A percentile compares a stretch with the other conserved stretches of the same genome.
phyloP scores from a whole-genome alignment of 1,140 invertebrate species.

The Drosophila yakuba region DNA sequence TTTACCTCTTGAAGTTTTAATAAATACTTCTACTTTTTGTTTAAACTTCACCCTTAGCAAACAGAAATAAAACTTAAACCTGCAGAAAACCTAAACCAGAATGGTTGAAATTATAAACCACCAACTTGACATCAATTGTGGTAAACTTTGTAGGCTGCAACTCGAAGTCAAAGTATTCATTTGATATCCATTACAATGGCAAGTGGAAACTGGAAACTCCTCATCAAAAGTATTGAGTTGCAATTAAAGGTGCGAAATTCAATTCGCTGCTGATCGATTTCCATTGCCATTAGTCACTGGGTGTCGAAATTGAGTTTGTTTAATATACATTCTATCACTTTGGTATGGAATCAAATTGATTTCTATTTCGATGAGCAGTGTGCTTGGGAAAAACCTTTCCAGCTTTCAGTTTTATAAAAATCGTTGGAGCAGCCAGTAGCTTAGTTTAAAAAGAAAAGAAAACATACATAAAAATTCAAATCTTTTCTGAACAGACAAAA shows the following conservation, averaged over 20 bases:
- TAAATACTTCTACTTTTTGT: no score
- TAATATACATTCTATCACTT: neutral
- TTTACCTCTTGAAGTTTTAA: no score
- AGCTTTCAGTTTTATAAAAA: neutral
- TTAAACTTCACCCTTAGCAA: neutral
- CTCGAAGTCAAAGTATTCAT: constrained; percentile 26
- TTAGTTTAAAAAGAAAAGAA: neutral
- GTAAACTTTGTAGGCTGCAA: constrained; percentile 18
- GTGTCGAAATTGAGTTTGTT: constrained; percentile 40
- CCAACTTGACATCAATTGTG: constrained; percentile 23
- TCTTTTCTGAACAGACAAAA: neutral
- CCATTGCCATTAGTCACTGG: constrained; percentile 63
- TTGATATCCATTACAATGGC: constrained; percentile 37
- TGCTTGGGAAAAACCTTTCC: neutral
- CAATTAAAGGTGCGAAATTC: constrained; percentile 36
- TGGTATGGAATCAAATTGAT: no score
- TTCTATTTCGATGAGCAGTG: neutral
- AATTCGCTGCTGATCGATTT: constrained; percentile 52
- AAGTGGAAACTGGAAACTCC: constrained; percentile 15
- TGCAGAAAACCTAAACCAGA: constrained; percentile 40
- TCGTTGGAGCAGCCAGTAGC: neutral
- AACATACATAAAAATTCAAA: neutral
- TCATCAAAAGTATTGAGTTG: constrained; percentile 49
- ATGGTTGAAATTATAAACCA: constrained; percentile 20
- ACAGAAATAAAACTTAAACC: neutral